A percentile compares a stretch with the other conserved stretches of the same genome.
Conservation (phyloP, 2,113 vertebrate species). For the Nyctibius bracteatus region DNA sequence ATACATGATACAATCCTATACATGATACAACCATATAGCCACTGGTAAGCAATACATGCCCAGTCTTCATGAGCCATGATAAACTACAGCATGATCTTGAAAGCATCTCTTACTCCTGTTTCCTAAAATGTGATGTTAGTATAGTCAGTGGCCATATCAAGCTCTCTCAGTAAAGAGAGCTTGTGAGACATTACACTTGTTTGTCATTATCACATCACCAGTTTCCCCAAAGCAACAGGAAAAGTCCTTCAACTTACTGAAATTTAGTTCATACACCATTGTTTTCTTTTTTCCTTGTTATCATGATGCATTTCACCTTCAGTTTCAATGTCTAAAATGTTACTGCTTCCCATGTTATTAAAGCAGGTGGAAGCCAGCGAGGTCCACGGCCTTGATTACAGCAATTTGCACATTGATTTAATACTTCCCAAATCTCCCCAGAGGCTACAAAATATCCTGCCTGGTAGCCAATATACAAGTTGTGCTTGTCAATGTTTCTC, state of each 20-base stretch:
- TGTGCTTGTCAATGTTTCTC: background rate
- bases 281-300: background rate
- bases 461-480: background rate
- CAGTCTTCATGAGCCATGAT: background rate
- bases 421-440: background rate
- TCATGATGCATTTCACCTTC: background rate
- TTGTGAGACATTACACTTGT: background rate
- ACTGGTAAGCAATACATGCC: background rate
- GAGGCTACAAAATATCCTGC: background rate
- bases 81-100: background rate
- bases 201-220: background rate
- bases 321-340: rapidly evolving
- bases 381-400: background rate
- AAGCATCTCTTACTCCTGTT: background rate
- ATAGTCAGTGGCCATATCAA: background rate
- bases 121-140: background rate
- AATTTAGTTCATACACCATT: background rate
- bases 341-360: background rate
- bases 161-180: background rate
- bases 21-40: background rate
- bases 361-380: background rate
- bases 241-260: background rate
- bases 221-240: background rate
- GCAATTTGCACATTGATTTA: background rate
- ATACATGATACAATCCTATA: background rate